These are phyloP conservation scores for Donacobius atricapilla DNA, from an alignment of 2,113 vertebrate genomes.

Conservation along the genomic window DNA sequence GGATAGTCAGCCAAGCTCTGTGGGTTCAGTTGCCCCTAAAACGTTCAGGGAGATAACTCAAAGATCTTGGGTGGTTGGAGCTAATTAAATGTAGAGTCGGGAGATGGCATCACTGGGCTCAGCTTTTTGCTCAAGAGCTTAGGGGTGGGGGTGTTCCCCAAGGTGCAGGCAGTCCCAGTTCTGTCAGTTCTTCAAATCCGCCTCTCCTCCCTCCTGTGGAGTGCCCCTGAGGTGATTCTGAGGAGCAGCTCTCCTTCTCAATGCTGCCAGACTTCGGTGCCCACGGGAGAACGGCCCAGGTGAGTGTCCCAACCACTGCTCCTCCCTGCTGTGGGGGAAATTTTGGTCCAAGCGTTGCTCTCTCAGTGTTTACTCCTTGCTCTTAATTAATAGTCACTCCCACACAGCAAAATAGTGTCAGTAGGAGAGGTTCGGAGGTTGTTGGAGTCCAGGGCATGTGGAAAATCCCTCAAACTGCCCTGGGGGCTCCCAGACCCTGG, in stretches of 20 bases:
- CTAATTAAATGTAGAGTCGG: not conserved
- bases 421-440: not conserved
- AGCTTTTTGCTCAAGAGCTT: not conserved
- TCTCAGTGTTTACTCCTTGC: not conserved
- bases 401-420: not conserved
- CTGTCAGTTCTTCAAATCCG: not conserved
- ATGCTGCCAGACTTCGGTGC: not conserved
- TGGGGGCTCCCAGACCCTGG: no score
- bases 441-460: no score
- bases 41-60: not conserved
- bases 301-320: not conserved
- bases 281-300: not conserved
- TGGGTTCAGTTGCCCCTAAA: not conserved
- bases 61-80: not conserved
- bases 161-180: not conserved
- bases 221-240: fast-evolving
- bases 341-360: not conserved
- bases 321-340: fast-evolving
- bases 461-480: no score
- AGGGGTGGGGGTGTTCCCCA: not conserved
- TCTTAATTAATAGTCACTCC: not conserved
- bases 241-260: not conserved
- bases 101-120: not conserved
- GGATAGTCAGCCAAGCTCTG: not conserved
- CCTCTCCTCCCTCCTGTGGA: not conserved